Evolutionary conservation across 35 echinoderm and acorn worm species (phyloP), one percentile per base, ranked within the genome.

Genomic region (Ophioderma brevispina): DNA sequence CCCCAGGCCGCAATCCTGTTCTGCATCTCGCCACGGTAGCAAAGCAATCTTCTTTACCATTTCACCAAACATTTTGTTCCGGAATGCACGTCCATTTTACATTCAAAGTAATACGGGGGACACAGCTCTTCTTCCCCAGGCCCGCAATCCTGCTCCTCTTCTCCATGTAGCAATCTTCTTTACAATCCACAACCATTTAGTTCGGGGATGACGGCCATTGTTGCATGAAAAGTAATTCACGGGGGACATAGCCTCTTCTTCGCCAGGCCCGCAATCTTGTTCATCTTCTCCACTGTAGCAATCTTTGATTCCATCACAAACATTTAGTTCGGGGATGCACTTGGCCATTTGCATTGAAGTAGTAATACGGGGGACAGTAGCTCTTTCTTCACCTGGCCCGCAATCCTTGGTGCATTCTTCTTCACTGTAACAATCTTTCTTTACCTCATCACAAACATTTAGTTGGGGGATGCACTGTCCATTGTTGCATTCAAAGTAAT

Each of bases 401-500:
- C 6, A 46, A 84, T 85, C 88, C 85, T 79, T 1, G 43, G n/a
- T n/a, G n/a, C n/a, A 86, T 36, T 94, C 92, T 56, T 94, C 92
- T 23, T 87, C 86, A 11, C 37, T 8, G 21, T n/a, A 34, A 81
- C 89, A 91, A 64, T 90, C 79, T n/a, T n/a, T 21, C n/a, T 30
- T 6, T 36, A 35, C 0, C 84, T n/a, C n/a, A n/a, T 92, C 39
- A 43, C 91, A 93, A 0, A 93, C 33, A 13, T 23, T 37, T 1
- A 31, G 17, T 1, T 33, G 40, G 2, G 55, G 31, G 13, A 93
- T 52, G 38, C 91, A 93, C 28, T 32, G 23, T 17, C 91, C 64
- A 83, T 88, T 34, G 32, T 40, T 36, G 41, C 91, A 93, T 38
- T 78, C 36, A 70, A 84, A 93, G 37, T 93, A 37, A 36, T 84